Conservation (phyloP, 2,888 invertebrate species). For the Tridacna gigas region DNA sequence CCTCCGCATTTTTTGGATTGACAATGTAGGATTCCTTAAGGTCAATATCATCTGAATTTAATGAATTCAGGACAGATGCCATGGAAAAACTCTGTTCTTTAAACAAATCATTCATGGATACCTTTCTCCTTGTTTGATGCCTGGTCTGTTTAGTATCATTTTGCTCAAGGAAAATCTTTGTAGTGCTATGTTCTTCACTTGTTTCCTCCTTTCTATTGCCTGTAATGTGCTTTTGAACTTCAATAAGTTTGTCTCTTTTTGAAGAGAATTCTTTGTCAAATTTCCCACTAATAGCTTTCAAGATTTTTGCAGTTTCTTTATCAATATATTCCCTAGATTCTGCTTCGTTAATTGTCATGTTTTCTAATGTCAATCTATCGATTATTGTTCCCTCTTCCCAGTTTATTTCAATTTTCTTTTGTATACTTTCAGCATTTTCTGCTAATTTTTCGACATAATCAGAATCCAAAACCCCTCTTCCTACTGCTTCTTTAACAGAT, state of each 20-base stretch:
- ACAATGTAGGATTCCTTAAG: conserved; percentile 72
- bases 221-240: background rate
- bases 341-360: conserved; percentile 93
- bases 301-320: conserved; percentile 71
- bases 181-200: conserved; percentile 18
- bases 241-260: background rate
- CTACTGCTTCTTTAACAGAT: conserved; percentile 92
- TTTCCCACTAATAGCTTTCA: conserved; percentile 63
- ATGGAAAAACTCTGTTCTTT: conserved; percentile 50
- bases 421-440: conserved; percentile 61
- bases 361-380: conserved; percentile 88
- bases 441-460: conserved; percentile 88
- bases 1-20: conserved; percentile 88
- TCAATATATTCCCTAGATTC: conserved; percentile 74
- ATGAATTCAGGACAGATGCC: conserved; percentile 85
- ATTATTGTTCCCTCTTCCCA: conserved; percentile 89
- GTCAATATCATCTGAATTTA: conserved; percentile 85
- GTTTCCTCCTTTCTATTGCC: conserved; percentile 36
- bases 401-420: conserved; percentile 87
- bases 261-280: background rate
- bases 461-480: conserved; percentile 87
- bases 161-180: conserved; percentile 1
- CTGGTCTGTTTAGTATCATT: conserved; percentile 28
- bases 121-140: conserved; percentile 1
- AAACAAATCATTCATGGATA: conserved; percentile 50